Percentiles rank a stretch among this genome's conserved stretches.
These are phyloP conservation scores for Callinectes sapidus DNA, from an alignment of 2,888 invertebrate genomes.

Conservation along the genomic window DNA sequence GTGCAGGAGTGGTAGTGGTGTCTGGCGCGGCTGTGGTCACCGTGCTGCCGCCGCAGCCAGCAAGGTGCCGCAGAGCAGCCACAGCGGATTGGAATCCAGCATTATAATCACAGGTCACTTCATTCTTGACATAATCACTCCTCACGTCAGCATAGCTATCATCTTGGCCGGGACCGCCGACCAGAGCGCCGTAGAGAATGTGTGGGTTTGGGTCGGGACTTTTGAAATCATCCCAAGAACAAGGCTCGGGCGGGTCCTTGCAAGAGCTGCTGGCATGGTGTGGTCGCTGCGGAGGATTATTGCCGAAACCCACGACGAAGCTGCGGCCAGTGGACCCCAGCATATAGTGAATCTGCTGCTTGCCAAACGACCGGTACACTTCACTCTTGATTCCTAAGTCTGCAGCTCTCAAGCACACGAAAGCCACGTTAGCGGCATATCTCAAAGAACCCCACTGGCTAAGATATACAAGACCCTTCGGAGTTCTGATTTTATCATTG, in stretches of 20 bases:
- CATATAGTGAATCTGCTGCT: constrained; percentile 79
- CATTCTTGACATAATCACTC: constrained; percentile 79
- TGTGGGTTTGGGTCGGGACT: constrained; percentile 78
- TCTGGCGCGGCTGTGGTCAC: not conserved
- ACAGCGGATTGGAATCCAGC: constrained; percentile 67
- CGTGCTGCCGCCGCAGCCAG: constrained; percentile 12
- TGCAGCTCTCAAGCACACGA: constrained; percentile 78
- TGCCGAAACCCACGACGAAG: constrained; percentile 79
- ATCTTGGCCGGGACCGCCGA: constrained; percentile 79
- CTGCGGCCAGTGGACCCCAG: constrained; percentile 79
- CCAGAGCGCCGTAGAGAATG: constrained; percentile 79
- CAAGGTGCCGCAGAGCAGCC: constrained; percentile 74
- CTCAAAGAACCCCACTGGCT: constrained; percentile 79
- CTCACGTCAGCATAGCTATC: constrained; percentile 79
- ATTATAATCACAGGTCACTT: constrained; percentile 74
- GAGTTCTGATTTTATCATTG: constrained; percentile 77
- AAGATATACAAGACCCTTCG: constrained; percentile 79
- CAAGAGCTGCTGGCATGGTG: constrained; percentile 79
- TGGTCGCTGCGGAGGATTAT: constrained; percentile 78
- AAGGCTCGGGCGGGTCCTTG: constrained; percentile 77
- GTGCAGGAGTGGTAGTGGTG: not conserved
- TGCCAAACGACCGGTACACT: constrained; percentile 78
- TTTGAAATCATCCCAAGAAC: constrained; percentile 77
- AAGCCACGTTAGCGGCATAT: constrained; percentile 79
- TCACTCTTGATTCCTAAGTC: constrained; percentile 73